These are phyloP conservation scores for Ashinkailepas kermadecensis DNA, from an alignment of 2,888 invertebrate genomes.

Conservation along the genomic window DNA sequence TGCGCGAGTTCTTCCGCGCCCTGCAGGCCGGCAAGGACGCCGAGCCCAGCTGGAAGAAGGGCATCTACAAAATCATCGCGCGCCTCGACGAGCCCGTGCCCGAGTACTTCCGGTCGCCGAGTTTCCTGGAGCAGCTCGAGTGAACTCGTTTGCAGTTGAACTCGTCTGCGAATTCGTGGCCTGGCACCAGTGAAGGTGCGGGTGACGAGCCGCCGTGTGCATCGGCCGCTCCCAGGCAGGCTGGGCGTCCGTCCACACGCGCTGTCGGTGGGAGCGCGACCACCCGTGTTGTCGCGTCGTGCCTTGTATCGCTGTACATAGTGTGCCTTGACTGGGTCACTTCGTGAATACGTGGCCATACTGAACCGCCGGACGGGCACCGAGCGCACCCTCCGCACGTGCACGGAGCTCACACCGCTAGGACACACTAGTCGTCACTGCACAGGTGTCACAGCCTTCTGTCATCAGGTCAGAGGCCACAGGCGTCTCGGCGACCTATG, in stretches of 20 bases:
- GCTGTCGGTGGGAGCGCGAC: no score
- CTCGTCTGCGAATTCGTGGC: background rate
- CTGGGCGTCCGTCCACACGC: background rate
- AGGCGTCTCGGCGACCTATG: no score
- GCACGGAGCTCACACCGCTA: background rate
- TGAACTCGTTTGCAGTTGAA: background rate
- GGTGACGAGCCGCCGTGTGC: background rate
- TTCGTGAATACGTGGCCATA: slow-evolving; percentile 15
- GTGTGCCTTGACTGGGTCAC: background rate
- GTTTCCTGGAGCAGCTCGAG: slow-evolving; percentile 97
- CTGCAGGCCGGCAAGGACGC: slow-evolving; percentile 92
- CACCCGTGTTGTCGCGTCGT: background rate
- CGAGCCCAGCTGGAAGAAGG: slow-evolving; percentile 99
- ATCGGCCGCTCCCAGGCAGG: background rate
- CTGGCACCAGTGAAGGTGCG: background rate
- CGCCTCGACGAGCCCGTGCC: slow-evolving; percentile 97
- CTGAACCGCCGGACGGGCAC: background rate
- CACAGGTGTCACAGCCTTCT: background rate
- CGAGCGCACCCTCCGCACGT: background rate
- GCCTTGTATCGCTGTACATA: slow-evolving; percentile 3
- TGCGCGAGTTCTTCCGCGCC: slow-evolving; percentile 98
- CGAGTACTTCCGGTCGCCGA: slow-evolving; percentile 98
- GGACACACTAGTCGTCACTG: background rate
- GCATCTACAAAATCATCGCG: slow-evolving; percentile 99
- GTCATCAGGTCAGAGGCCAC: no score